These are phyloP conservation scores for Aspidiotus destructor DNA, from an alignment of 2,888 invertebrate species.

Conservation along the genomic window DNA sequence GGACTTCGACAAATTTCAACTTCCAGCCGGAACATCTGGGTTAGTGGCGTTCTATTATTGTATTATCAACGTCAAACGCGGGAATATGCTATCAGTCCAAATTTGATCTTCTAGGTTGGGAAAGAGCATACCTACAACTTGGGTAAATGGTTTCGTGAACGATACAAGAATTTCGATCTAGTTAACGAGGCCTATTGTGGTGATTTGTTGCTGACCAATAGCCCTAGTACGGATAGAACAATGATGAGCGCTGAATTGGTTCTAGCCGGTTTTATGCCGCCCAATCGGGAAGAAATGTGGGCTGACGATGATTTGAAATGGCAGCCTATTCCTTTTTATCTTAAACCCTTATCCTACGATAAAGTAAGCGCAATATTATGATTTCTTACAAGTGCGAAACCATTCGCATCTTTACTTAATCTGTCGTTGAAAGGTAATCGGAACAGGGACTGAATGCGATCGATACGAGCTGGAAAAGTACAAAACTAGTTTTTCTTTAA, in stretches of 20 bases:
- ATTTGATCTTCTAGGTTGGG: conserved; percentile 40
- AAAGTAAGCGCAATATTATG: neutral
- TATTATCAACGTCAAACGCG: too few species aligned
- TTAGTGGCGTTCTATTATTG: neutral
- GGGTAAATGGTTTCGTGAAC: conserved; percentile 42
- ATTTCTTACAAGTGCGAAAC: too few species aligned
- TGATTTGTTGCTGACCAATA: conserved; percentile 52
- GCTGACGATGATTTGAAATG: conserved; percentile 42
- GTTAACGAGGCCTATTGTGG: conserved; percentile 47
- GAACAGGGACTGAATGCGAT: neutral
- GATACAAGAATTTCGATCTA: conserved; percentile 42
- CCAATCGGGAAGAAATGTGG: conserved; percentile 40
- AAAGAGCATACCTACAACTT: conserved; percentile 43
- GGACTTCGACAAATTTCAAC: too few species aligned
- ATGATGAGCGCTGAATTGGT: conserved; percentile 77
- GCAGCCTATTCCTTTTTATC: conserved; percentile 51
- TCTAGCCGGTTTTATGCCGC: conserved; percentile 52
- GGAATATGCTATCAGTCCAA: neutral
- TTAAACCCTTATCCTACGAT: conserved; percentile 15
- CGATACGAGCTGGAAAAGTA: conserved; percentile 12
- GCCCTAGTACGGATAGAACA: conserved; percentile 84
- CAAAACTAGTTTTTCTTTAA: conserved; percentile 6
- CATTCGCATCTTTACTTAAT: neutral
- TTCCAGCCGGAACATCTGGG: neutral
- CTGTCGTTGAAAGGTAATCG: conserved; percentile 11